Conservation (phyloP, 1,140 invertebrate genomes). For the Holcopasites calliopsidis region DNA sequence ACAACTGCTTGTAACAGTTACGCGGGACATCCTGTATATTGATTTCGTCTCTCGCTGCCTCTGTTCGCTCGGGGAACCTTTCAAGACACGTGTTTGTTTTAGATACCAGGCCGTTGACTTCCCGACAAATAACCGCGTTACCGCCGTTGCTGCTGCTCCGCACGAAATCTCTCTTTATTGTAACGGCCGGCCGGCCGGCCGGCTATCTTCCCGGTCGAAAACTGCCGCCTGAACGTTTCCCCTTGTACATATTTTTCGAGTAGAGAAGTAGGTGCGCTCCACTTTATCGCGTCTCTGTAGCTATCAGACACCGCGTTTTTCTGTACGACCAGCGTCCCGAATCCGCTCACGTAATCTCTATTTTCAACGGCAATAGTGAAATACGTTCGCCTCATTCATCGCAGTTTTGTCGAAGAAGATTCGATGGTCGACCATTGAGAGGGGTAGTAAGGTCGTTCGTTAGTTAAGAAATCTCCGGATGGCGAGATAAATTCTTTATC, state of each 20-base stretch:
- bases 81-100: conserved; percentile 76
- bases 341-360: background rate
- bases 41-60: conserved; percentile 50
- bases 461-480: background rate
- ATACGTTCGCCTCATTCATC: background rate
- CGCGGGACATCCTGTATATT: too few species aligned
- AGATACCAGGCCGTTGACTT: conserved; percentile 78
- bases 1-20: too few species aligned
- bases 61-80: conserved; percentile 49
- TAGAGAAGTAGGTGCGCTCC: background rate
- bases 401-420: background rate
- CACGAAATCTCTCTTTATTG: conserved; percentile 30
- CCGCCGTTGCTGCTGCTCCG: conserved; percentile 46
- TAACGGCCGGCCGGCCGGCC: background rate
- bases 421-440: too few species aligned
- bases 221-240: background rate
- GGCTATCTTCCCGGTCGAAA: background rate
- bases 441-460: too few species aligned
- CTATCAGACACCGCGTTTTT: conserved; percentile 5
- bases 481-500: conserved; percentile 16
- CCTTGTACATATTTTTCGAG: background rate
- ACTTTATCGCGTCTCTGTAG: conserved; percentile 5
- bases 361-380: background rate
- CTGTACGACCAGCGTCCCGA: background rate
- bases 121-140: conserved; percentile 63